These are phyloP conservation scores for Strongylocentrotus purpuratus DNA, from an alignment of 35 echinoderm and acorn worm genomes.

Conservation along the genomic window DNA sequence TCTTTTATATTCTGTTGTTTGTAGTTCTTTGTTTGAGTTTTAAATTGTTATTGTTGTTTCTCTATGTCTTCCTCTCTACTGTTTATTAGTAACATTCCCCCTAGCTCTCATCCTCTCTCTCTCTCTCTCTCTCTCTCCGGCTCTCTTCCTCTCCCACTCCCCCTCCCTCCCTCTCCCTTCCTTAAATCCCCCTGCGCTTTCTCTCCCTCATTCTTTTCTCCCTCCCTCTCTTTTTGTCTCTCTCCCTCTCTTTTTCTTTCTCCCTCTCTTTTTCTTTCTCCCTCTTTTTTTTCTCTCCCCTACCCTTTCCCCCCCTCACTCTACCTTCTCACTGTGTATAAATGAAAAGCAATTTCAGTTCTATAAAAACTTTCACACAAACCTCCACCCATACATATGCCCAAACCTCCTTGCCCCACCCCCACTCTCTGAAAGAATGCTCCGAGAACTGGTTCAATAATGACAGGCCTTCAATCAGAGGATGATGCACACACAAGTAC, in stretches of 20 bases:
- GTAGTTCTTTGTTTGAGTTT: not conserved
- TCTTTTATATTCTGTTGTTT: not conserved
- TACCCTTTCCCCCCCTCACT: not conserved
- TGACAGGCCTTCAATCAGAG: slow-evolving; percentile 1
- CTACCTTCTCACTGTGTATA: not conserved
- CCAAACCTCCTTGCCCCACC: too few relatives aligned
- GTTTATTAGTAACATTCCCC: not conserved
- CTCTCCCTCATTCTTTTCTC: not conserved
- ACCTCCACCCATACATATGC: too few relatives aligned
- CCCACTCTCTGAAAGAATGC: not conserved
- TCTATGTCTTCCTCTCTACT: not conserved
- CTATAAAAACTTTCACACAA: too few relatives aligned
- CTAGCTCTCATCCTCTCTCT: not conserved
- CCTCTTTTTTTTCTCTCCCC: not conserved
- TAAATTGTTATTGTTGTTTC: not conserved
- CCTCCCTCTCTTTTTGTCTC: not conserved
- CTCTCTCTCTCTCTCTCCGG: not conserved
- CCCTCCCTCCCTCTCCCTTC: not conserved
- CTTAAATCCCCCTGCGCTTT: not conserved
- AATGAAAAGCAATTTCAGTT: too few relatives aligned
- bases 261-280: not conserved
- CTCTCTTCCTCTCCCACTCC: not conserved
- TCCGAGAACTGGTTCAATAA: not conserved
- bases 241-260: not conserved
- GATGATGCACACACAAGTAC: not conserved